Base-by-base conservation (phyloP, 1,140 invertebrate species). In the Drosophila subpulchrella region DNA sequence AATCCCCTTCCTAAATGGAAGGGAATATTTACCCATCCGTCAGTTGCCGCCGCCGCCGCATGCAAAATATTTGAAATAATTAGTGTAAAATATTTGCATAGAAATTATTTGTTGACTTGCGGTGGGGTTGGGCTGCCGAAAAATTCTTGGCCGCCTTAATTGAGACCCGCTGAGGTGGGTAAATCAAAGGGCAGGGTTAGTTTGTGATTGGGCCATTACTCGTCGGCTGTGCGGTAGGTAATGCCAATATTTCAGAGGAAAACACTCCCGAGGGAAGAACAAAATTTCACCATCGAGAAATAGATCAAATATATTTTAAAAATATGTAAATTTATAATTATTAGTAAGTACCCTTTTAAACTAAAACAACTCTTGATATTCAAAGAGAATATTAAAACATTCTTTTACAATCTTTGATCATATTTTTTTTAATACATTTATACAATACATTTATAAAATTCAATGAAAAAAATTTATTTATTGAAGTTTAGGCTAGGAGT, bases 71-170 rank as follows among this genome's bases (percentile, higher is more conserved):
- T 88, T 85, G 70, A 85, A 88, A 85, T 85, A 85, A 85, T 85
- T 85, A 88, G 83, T 85, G 83, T 85, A 85, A 85, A 85, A 85
- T 88, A 85, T 85, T 85, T 88, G 83, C 82, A 85, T 82, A 75
- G 82, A 81, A 85, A 85, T 88, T 82, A 88, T 85, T 85, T 85
- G 83, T 88, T 88, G 62, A 86, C 82, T 86, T 78, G 82, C 61
- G 83, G 82, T 50, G 13, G 48, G n/a, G 58, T 48, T 15, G 32
- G 53, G 47, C 7, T 10, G 13, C 20, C 39, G 24, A 75, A 63
- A 66, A 63, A 83, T 78, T 60, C 55, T 56, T 15, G 47, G 47
- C 53, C 36, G 57, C 62, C 36, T 71, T 78, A 85, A 84, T 86
- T 74, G 74, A 85, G 62, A 44, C 36, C 62, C 42, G 44, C 13